phyloP scores from a whole-genome alignment of 2,888 invertebrate genomes.

The Vanessa cardui region DNA sequence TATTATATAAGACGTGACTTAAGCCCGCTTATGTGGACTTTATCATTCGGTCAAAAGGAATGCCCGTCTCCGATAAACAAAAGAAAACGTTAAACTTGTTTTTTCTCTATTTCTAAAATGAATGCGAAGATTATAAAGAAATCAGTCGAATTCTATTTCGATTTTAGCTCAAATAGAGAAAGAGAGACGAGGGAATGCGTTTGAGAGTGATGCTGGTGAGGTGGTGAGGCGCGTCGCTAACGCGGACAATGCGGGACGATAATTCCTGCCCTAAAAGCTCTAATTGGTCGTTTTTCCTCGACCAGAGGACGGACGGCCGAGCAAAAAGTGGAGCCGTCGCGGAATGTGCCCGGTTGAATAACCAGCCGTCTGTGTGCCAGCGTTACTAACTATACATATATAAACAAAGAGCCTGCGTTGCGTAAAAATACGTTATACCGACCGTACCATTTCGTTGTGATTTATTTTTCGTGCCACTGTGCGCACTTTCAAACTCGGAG shows the following conservation, averaged over 20 bases:
- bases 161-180: slow-evolving; percentile 27
- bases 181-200: slow-evolving; percentile 29
- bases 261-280: slow-evolving; percentile 75
- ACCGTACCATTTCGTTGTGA: slow-evolving; percentile 64
- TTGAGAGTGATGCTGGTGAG: slow-evolving; percentile 40
- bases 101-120: slow-evolving; percentile 32
- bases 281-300: slow-evolving; percentile 70
- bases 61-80: slow-evolving; percentile 30
- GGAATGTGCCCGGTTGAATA: slow-evolving; percentile 81
- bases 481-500: slow-evolving; percentile 63
- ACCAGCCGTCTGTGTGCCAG: slow-evolving; percentile 71
- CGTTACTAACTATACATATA: slow-evolving; percentile 68
- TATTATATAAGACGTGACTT: slow-evolving; percentile 59
- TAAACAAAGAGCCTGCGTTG: slow-evolving; percentile 77
- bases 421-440: slow-evolving; percentile 79
- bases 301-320: slow-evolving; percentile 52
- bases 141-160: slow-evolving; percentile 28
- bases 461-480: slow-evolving; percentile 71
- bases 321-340: slow-evolving; percentile 78
- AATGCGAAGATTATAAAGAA: slow-evolving; percentile 27
- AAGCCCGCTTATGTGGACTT: slow-evolving; percentile 33
- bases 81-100: slow-evolving; percentile 27
- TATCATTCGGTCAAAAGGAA: slow-evolving; percentile 33
- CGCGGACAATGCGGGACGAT: slow-evolving; percentile 64
- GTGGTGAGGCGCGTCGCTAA: slow-evolving; percentile 44